Percentiles rank a stretch among this genome's conserved stretches.
phyloP scores from a whole-genome alignment of 2,888 invertebrate genomes.

The Sepiola atlantica region DNA sequence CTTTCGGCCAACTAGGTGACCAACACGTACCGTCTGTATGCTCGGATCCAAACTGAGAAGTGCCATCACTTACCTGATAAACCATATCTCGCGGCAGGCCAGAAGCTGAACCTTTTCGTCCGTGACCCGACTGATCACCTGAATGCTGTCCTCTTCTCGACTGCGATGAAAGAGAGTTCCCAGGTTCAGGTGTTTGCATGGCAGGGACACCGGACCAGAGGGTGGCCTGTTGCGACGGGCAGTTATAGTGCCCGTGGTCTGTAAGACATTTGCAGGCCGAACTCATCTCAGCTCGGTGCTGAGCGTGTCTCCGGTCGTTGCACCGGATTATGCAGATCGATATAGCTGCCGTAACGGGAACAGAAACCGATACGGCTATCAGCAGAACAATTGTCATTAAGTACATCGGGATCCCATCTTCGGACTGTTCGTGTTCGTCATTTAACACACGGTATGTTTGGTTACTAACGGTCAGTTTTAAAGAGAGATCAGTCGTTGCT shows the following conservation, averaged over 20 bases:
- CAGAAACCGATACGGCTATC: slow-evolving; percentile 20
- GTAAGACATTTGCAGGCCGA: slow-evolving; percentile 13
- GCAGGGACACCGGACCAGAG: slow-evolving; percentile 32
- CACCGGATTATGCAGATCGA: neutral
- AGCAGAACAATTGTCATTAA: slow-evolving; percentile 20
- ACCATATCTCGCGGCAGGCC: slow-evolving; percentile 32
- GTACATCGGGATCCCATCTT: neutral
- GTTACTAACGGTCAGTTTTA: slow-evolving; percentile 12
- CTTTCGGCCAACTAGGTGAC: neutral
- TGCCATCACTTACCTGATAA: slow-evolving; percentile 32
- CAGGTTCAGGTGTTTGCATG: neutral
- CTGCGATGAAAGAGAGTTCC: neutral
- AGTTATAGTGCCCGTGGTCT: slow-evolving; percentile 14
- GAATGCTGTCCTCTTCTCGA: slow-evolving; percentile 32
- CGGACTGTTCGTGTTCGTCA: neutral
- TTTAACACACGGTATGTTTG: neutral
- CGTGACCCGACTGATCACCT: slow-evolving; percentile 32
- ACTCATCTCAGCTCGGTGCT: slow-evolving; percentile 19
- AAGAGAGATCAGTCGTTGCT: neutral
- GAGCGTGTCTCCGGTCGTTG: neutral
- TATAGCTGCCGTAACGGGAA: neutral
- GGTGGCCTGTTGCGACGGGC: slow-evolving; percentile 11
- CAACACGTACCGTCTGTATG: slow-evolving; percentile 14
- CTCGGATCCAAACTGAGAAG: slow-evolving; percentile 10
- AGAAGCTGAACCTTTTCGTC: slow-evolving; percentile 32